phyloP scores from a whole-genome alignment of 2,888 invertebrate species.

The Drosophila borealis region DNA sequence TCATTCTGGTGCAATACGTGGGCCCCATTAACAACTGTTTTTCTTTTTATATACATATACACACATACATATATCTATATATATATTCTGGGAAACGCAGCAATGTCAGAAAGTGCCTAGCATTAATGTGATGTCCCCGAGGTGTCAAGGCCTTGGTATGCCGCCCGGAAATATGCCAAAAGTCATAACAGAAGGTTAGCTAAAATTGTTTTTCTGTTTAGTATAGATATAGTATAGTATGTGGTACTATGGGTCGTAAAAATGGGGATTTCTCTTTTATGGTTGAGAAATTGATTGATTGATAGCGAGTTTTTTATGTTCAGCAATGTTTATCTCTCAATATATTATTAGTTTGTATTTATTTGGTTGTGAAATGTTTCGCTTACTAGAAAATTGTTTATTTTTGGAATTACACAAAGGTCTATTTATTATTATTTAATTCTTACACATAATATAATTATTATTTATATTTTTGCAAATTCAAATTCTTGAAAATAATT shows the following conservation, averaged over 20 bases:
- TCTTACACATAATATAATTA: background rate
- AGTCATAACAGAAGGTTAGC: background rate
- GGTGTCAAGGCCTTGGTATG: slow-evolving; percentile 32
- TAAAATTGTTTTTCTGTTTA: background rate
- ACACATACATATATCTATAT: too few species aligned
- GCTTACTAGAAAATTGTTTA: background rate
- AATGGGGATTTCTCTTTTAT: background rate
- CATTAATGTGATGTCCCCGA: slow-evolving; percentile 7
- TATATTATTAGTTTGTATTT: too few species aligned
- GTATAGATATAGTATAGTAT: background rate
- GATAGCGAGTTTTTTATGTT: too few species aligned
- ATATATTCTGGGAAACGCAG: slow-evolving; percentile 27
- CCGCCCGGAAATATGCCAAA: slow-evolving; percentile 29
- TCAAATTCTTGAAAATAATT: too few species aligned
- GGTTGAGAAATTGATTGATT: background rate
- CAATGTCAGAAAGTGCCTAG: slow-evolving; percentile 13
- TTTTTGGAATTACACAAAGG: background rate
- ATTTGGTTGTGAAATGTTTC: too few species aligned
- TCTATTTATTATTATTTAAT: background rate
- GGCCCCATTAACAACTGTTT: slow-evolving; percentile 20
- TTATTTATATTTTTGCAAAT: too few species aligned
- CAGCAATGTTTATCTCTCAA: too few species aligned
- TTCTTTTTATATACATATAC: background rate
- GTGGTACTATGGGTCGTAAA: background rate
- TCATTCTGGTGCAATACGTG: slow-evolving; percentile 33